phyloP scores from a whole-genome alignment of 2,888 invertebrate species.

The Cephus runcator region DNA sequence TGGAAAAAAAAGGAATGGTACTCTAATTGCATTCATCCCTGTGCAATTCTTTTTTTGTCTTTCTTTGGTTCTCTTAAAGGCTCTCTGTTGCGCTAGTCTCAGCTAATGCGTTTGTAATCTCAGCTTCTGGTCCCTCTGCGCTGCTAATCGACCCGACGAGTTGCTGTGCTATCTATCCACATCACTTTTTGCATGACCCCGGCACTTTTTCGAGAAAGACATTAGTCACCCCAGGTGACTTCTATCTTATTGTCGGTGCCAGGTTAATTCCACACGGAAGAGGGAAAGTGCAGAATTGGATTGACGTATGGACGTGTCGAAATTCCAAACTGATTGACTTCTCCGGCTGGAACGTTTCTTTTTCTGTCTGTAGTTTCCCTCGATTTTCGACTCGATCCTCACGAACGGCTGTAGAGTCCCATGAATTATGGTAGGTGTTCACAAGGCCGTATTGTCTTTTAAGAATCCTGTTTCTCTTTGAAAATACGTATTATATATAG shows the following conservation, averaged over 20 bases:
- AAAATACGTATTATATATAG: not conserved
- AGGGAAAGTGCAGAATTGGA: slow-evolving; percentile 15
- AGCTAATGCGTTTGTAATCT: slow-evolving; percentile 9
- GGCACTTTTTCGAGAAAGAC: slow-evolving; percentile 14
- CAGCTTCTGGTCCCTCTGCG: slow-evolving; percentile 3
- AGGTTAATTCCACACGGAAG: slow-evolving; percentile 16
- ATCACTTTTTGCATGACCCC: slow-evolving; percentile 12
- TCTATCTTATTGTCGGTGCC: slow-evolving; percentile 17
- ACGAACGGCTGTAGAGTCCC: not conserved
- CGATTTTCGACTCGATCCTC: not conserved
- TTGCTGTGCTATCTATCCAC: slow-evolving; percentile 15
- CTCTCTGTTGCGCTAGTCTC: not conserved
- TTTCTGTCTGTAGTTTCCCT: not conserved
- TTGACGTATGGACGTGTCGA: slow-evolving; percentile 9
- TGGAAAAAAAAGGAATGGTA: not conserved
- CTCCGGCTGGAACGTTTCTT: slow-evolving; percentile 4
- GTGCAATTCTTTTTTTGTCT: not conserved
- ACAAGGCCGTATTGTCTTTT: not conserved
- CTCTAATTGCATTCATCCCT: not conserved
- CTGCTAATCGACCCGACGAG: slow-evolving; percentile 11
- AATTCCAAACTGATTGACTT: slow-evolving; percentile 22
- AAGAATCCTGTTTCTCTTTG: not conserved
- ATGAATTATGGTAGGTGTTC: not conserved
- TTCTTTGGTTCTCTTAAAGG: not conserved
- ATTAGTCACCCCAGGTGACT: slow-evolving; percentile 21